A percentile compares a stretch with the other conserved stretches of the same genome.
phyloP scores from a whole-genome alignment of 2,888 invertebrate species.

The Leucozona laternaria region DNA sequence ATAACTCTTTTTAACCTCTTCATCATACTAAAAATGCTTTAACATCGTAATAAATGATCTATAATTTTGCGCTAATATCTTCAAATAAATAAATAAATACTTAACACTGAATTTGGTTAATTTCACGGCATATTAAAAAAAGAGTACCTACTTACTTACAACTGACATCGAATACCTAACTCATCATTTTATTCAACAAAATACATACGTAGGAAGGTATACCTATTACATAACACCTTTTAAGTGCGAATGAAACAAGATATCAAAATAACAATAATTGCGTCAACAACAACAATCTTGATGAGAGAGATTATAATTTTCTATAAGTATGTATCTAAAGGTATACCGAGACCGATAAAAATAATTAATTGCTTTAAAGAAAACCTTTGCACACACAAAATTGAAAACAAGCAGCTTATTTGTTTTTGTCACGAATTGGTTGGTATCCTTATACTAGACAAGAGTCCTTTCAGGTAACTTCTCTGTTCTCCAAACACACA shows the following conservation, averaged over 20 bases:
- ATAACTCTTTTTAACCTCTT: too few species aligned
- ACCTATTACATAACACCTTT: neutral
- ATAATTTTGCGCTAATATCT: too few species aligned
- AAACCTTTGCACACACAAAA: constrained; percentile 11
- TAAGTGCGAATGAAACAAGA: neutral
- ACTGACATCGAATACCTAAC: neutral
- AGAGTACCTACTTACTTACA: too few species aligned
- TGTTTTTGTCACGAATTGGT: neutral
- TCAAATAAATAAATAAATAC: too few species aligned
- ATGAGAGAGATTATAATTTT: neutral
- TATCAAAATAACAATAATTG: constrained; percentile 4
- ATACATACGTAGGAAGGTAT: too few species aligned
- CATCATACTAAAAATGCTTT: too few species aligned
- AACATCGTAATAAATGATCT: too few species aligned
- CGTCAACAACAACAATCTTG: neutral
- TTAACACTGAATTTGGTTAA: too few species aligned
- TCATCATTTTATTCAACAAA: neutral
- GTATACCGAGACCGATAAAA: neutral
- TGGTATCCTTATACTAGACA: too few species aligned
- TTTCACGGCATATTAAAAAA: too few species aligned
- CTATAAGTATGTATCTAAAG: neutral
- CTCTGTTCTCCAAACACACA: neutral
- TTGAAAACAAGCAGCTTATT: neutral
- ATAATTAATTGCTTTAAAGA: neutral
- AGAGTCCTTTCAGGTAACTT: neutral